Conservation (phyloP, 2,888 invertebrate species). For the Andrena praecox region DNA sequence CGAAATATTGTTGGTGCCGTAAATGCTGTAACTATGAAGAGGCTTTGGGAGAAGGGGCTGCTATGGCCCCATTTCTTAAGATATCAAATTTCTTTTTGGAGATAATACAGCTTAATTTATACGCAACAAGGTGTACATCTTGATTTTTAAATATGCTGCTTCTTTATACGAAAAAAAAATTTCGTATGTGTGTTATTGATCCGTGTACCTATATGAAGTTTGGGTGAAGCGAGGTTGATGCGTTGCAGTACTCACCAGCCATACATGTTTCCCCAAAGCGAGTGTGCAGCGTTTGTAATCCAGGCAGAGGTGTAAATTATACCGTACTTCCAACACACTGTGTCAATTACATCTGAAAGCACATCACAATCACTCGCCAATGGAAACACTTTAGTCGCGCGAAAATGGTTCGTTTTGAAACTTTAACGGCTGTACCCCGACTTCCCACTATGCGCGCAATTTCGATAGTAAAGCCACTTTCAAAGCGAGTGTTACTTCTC, state of each 20-base stretch:
- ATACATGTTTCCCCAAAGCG: conserved; percentile 61
- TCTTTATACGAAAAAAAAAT: not conserved
- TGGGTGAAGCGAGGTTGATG: not conserved
- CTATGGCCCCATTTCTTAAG: too few species aligned
- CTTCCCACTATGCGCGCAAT: not conserved
- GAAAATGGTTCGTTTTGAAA: not conserved
- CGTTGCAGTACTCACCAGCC: conserved; percentile 62
- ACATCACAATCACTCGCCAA: conserved; percentile 47
- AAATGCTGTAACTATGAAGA: too few species aligned
- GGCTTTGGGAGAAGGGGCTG: too few species aligned
- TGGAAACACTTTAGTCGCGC: conserved; percentile 14
- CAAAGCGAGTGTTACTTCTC: not conserved
- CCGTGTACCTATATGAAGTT: too few species aligned
- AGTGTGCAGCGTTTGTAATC: conserved; percentile 42
- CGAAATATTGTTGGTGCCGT: too few species aligned
- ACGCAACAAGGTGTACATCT: too few species aligned
- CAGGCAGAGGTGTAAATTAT: conserved; percentile 36
- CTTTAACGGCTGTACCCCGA: not conserved
- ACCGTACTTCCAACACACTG: conserved; percentile 28
- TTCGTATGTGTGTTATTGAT: not conserved
- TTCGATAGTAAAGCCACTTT: not conserved
- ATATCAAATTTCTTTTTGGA: too few species aligned
- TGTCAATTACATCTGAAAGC: conserved; percentile 37
- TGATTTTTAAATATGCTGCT: too few species aligned
- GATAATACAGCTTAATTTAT: too few species aligned